Conservation (phyloP, 2,797 vertebrate genomes). For the Bovichtus diacanthus region DNA sequence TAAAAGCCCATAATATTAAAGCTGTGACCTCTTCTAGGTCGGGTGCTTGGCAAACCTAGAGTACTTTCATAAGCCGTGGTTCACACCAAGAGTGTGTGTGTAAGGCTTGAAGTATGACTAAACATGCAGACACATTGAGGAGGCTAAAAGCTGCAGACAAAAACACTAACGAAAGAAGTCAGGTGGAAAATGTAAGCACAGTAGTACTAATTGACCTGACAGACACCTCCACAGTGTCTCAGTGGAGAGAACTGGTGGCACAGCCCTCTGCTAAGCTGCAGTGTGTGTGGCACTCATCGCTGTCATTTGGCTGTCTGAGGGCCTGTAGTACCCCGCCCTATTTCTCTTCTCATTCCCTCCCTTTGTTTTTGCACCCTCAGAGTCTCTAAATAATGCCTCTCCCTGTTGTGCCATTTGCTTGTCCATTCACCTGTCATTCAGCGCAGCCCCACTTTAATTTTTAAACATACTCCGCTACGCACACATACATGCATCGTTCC, state of each 20-base stretch:
- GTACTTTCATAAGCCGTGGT: constrained; percentile 2
- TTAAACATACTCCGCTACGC: constrained; percentile 28
- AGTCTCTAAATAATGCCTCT: constrained; percentile 52
- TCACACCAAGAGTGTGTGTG: constrained; percentile 23
- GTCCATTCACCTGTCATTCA: constrained; percentile 66
- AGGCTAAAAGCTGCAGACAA: constrained; percentile 57
- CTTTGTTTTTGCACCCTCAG: constrained; percentile 15
- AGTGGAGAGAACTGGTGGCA: constrained; percentile 56
- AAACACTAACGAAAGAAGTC: constrained; percentile 78
- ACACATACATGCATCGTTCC: constrained; percentile 38
- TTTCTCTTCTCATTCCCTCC: constrained; percentile 3
- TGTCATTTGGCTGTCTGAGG: constrained; percentile 25
- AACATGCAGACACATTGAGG: constrained; percentile 28
- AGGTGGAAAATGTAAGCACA: constrained; percentile 79
- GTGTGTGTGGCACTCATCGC: constrained; percentile 11
- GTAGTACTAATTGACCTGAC: constrained; percentile 84
- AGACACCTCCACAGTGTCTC: constrained; percentile 72
- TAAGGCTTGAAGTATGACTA: constrained; percentile 32
- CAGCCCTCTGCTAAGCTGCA: constrained; percentile 16
- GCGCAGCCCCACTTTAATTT: constrained; percentile 49
- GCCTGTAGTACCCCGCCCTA: not conserved
- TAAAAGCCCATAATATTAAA: constrained; percentile 8
- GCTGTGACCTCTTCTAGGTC: constrained; percentile 36
- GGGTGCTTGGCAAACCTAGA: constrained; percentile 20
- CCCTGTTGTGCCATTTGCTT: constrained; percentile 30